Conservation (phyloP, 2,797 vertebrate genomes). For the Danio tinwini region DNA sequence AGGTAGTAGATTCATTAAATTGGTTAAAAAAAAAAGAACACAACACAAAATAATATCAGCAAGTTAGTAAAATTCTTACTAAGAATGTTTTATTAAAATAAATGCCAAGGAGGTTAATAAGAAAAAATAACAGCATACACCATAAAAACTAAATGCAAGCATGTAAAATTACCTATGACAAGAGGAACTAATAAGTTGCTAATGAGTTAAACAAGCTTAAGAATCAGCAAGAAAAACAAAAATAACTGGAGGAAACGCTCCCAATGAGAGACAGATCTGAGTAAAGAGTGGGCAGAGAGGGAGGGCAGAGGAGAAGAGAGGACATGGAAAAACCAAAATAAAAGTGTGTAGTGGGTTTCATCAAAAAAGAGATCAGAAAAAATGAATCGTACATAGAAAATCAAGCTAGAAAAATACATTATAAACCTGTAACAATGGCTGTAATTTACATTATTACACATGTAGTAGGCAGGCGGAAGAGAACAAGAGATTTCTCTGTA, state of each 20-base stretch:
- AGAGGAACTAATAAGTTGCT: slow-evolving; percentile 80
- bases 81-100: slow-evolving; percentile 93
- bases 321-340: slow-evolving; percentile 15
- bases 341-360: slow-evolving; percentile 73
- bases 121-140: slow-evolving; percentile 88
- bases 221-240: slow-evolving; percentile 73
- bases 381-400: slow-evolving; percentile 85
- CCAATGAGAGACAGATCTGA: slow-evolving; percentile 77
- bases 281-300: slow-evolving; percentile 67
- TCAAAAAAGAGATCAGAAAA: slow-evolving; percentile 62
- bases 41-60: slow-evolving; percentile 80
- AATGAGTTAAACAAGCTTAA: slow-evolving; percentile 89
- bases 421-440: slow-evolving; percentile 91
- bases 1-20: slow-evolving; percentile 84
- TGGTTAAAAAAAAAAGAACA: slow-evolving; percentile 88
- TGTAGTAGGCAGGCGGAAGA: slow-evolving; percentile 85
- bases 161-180: slow-evolving; percentile 88
- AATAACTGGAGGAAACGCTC: slow-evolving; percentile 74
- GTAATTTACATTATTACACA: slow-evolving; percentile 90
- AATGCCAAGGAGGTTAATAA: slow-evolving; percentile 88
- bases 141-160: slow-evolving; percentile 90
- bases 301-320: slow-evolving; percentile 50
- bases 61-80: slow-evolving; percentile 90
- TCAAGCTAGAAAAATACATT: slow-evolving; percentile 92
- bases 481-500: slow-evolving; percentile 78